phyloP scores from a whole-genome alignment of 2,888 invertebrate species.

The Macrosiphum euphorbiae region DNA sequence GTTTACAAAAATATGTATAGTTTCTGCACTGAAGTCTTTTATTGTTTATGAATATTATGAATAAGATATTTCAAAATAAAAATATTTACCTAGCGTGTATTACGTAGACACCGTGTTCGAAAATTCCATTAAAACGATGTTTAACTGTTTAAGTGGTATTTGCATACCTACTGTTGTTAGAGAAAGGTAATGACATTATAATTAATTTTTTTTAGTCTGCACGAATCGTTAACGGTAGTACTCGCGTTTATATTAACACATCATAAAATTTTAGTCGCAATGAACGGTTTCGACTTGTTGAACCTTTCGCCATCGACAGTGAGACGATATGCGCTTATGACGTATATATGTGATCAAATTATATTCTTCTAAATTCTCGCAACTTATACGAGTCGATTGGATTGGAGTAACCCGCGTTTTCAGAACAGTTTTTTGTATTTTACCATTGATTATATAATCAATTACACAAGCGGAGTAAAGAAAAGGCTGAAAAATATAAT shows the following conservation, averaged over 20 bases:
- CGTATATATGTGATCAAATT: not conserved
- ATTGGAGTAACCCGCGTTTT: not conserved
- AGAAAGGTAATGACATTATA: not conserved
- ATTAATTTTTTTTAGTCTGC: not conserved
- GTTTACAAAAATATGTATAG: not conserved
- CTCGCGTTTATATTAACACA: not conserved
- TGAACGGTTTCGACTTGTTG: not conserved
- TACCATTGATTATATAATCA: not conserved
- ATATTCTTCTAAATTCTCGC: not conserved
- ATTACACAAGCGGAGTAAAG: not conserved
- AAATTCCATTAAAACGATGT: not conserved
- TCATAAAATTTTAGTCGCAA: not conserved
- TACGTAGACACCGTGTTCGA: not conserved
- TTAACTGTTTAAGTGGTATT: not conserved
- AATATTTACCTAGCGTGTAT: not conserved
- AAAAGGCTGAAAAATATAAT: not conserved
- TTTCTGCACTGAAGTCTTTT: not conserved
- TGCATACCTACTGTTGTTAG: not conserved
- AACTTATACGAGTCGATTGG: not conserved
- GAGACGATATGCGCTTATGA: not conserved
- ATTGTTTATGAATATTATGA: not conserved
- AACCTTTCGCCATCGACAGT: not conserved
- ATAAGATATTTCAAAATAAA: not conserved
- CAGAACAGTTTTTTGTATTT: not conserved
- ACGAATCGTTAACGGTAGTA: not conserved